Evolutionary conservation across 1,140 invertebrate species (phyloP), one percentile per base, ranked within the genome.

Genomic region (Bombus huntii): DNA sequence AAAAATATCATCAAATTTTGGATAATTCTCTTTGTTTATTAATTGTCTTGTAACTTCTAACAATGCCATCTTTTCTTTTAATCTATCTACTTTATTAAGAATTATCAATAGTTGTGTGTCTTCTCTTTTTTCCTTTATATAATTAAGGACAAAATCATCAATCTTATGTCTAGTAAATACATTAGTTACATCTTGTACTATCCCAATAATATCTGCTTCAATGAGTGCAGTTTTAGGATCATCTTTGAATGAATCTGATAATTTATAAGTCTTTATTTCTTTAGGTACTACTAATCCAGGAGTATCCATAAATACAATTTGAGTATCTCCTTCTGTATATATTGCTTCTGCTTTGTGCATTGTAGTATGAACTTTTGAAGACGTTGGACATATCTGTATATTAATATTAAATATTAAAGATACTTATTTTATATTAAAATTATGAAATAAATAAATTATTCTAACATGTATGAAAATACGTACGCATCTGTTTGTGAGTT

Each of bases 361-460:
- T 2, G 99, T 99, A 25, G 98, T 99, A 91, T 99, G 98, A 31
- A 98, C 97, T 95, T 98, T 99, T 42, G 96, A 96, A 1, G 98
- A 99, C 22, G 97, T 96, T 53, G 98, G 96, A 94, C 98, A 98
- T 79, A 99, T 96, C 98, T 98, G 1, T 0, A 89, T 74, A 65
- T 53, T 22, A 53, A 22, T 53, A 53, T 53, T 8, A 22, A 18
- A 53, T 34, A 68, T 70, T 6, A 44, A n/a, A 65, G 4, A 34
- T 8, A 31, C 3, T 44, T 44, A 62, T 22, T 28, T 74, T 65
- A 15, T 53, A 47, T 71, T 31, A 37, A 72, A 82, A 9, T 37
- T 75, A 28, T 22, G 4, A 34, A 66, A 53, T 53, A 53, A 6
- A 79, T 18, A 68, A 59, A 73, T 13, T 72, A 42, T 44, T 62